Evolutionary conservation across 2,888 invertebrate species (phyloP), one percentile per base, ranked within the genome.

Genomic region (Zele albiditarsus): DNA sequence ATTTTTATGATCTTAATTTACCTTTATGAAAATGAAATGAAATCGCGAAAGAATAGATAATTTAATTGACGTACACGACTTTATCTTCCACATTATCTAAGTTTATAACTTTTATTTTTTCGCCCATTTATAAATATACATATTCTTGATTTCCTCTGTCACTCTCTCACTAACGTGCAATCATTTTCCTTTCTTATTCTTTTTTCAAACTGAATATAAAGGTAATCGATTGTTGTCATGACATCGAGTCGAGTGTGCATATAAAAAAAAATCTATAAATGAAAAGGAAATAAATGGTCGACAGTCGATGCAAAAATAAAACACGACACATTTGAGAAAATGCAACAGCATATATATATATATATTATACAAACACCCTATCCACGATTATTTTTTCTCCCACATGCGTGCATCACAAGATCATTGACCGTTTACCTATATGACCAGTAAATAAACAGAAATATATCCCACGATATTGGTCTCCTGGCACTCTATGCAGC

Each of bases 341-440:
- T 0, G 27, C 20, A 33, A 33, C 53, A 10, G 38, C 33, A 12
- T 63, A 14, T 60, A 27, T 12, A 25, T 60, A 5, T 23, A 14
- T 6, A 53, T 53, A n/a, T 20, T 6, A n/a, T 23, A 23, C 1
- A 27, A 20, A 20, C n/a, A 63, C n/a, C 63, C 28, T 14, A 5
- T 27, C 14, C 14, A 8, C 8, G 16, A 60, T 16, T 28, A 6
- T 60, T n/a, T 27, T 16, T 27, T 28, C 28, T 58, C 73, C 58
- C 33, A 8, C 58, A 38, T 49, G 25, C n/a, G 23, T 38, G 46
- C 5, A 27, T 60, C 27, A 38, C 23, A 23, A 46, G 73, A 58
- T 60, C 73, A 68, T 58, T 73, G 67, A 73, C 73, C 73, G 67
- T 67, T 42, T 27, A 73, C 58, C 42, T 42, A 27, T 31, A 62